Conservation (phyloP, 2,888 invertebrate species). For the Mythimna albipuncta region DNA sequence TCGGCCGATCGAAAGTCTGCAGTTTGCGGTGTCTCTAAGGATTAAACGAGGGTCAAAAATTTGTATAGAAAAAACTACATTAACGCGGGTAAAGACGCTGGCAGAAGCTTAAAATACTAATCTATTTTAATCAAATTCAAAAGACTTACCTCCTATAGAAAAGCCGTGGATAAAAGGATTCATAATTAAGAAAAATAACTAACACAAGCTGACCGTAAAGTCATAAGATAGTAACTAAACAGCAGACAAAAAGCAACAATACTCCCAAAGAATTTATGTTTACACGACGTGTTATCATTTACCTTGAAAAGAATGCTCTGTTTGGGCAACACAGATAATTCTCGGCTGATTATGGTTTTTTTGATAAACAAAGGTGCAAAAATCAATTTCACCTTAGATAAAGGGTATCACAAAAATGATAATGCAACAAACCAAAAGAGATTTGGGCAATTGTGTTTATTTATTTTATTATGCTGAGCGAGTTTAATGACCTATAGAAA, state of each 20-base stretch:
- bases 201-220: constrained; percentile 29
- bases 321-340: constrained; percentile 72
- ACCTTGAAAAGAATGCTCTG: constrained; percentile 70
- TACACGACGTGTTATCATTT: constrained; percentile 69
- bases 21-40: no score
- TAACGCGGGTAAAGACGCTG: no score
- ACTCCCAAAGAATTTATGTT: constrained; percentile 56
- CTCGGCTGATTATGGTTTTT: constrained; percentile 25
- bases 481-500: no score
- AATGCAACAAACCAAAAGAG: background rate
- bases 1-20: no score
- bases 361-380: constrained; percentile 41
- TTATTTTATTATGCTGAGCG: no score
- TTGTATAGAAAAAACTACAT: no score
- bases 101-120: no score
- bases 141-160: constrained; percentile 72
- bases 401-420: constrained; percentile 15
- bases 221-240: constrained; percentile 48
- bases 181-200: constrained; percentile 64
- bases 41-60: no score
- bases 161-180: constrained; percentile 80
- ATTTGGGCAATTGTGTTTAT: no score
- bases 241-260: constrained; percentile 36
- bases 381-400: constrained; percentile 42
- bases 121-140: background rate